phyloP scores from a whole-genome alignment of 2,113 vertebrate species.

The Colinus virginianus region DNA sequence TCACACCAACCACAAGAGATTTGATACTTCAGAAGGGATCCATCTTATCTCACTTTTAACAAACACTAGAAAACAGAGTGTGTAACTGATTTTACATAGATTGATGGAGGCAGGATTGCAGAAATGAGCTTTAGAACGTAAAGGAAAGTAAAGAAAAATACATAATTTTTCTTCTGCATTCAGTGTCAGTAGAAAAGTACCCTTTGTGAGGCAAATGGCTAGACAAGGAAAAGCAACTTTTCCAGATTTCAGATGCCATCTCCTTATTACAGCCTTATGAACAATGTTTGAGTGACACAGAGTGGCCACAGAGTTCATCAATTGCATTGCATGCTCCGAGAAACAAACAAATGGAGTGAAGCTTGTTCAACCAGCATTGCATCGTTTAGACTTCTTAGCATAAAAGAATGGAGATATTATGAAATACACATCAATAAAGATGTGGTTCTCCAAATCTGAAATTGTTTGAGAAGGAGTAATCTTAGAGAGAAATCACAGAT shows the following conservation, averaged over 20 bases:
- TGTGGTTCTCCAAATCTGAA: neutral
- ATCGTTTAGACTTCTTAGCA: neutral
- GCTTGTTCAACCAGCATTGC: neutral
- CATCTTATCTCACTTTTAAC: slow-evolving; percentile 3
- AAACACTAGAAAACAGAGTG: neutral
- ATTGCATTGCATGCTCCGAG: neutral
- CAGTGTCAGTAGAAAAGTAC: neutral
- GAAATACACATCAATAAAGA: neutral
- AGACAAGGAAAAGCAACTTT: neutral
- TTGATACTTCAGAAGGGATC: neutral
- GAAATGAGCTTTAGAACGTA: neutral
- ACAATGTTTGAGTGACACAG: neutral
- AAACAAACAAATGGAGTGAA: fast-evolving
- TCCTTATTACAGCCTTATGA: neutral
- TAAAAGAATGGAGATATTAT: no score
- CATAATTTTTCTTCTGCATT: neutral
- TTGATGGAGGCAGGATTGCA: neutral
- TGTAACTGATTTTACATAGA: neutral
- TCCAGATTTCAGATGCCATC: fast-evolving
- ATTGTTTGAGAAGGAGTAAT: neutral
- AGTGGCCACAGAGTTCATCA: neutral
- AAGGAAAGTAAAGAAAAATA: neutral
- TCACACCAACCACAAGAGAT: neutral
- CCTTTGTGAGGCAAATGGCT: neutral
- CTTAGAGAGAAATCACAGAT: neutral